A percentile compares a stretch with the other conserved stretches of the same genome.
These are phyloP conservation scores for Nycteola revayana DNA, from an alignment of 2,888 invertebrate genomes.

Conservation along the genomic window DNA sequence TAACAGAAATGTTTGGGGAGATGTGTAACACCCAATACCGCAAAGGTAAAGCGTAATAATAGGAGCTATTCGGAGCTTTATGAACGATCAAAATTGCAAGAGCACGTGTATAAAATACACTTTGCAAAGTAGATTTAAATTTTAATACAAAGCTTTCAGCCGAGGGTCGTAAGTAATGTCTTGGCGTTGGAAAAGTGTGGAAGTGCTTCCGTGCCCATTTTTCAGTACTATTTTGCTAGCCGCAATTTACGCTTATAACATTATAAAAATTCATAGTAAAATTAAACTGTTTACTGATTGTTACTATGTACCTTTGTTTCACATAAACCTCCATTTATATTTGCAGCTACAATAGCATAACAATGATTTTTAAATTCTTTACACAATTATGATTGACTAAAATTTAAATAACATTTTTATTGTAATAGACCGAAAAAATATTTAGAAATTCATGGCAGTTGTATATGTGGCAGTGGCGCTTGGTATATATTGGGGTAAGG, in stretches of 20 bases:
- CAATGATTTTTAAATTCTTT: too few relatives aligned
- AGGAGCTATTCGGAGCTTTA: constrained; percentile 76
- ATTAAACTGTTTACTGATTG: constrained; percentile 9
- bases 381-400: too few relatives aligned
- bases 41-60: constrained; percentile 77
- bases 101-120: constrained; percentile 81
- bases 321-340: too few relatives aligned
- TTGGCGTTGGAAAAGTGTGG: constrained; percentile 71
- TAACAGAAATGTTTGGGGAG: constrained; percentile 61
- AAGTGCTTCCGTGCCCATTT: constrained; percentile 41
- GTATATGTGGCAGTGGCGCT: constrained; percentile 8
- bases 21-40: constrained; percentile 75
- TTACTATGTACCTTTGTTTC: too few relatives aligned
- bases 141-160: constrained; percentile 81
- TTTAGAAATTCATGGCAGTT: too few relatives aligned
- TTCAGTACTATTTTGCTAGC: constrained; percentile 23
- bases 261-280: constrained; percentile 20
- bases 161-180: constrained; percentile 77
- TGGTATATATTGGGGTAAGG: constrained; percentile 12
- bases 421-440: too few relatives aligned
- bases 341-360: too few relatives aligned
- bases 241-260: constrained; percentile 18
- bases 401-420: too few relatives aligned
- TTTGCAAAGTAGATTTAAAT: constrained; percentile 82
- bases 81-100: constrained; percentile 81